Evolutionary conservation across 2,888 invertebrate genomes (phyloP).

Genomic region (Nebria salina): DNA sequence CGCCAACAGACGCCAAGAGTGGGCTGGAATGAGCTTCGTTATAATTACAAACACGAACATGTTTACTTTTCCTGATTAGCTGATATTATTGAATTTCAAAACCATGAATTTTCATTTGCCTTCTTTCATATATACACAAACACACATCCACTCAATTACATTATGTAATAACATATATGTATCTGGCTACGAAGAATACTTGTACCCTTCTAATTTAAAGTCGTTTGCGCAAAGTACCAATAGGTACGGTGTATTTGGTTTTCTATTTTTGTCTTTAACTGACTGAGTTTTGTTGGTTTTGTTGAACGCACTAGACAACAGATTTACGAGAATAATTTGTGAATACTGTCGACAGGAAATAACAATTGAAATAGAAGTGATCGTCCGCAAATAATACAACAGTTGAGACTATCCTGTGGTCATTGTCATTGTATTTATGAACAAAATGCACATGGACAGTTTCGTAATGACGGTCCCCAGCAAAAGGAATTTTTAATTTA

Average conservation of each 20-base stretch:
- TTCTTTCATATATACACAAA: slow-evolving; percentile 48
- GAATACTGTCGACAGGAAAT: background rate
- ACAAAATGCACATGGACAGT: background rate
- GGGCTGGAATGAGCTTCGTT: background rate
- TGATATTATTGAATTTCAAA: slow-evolving; percentile 56
- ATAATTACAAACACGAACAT: slow-evolving; percentile 52
- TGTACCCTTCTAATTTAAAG: slow-evolving; percentile 2
- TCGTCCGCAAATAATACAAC: too few relatives aligned
- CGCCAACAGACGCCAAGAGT: background rate
- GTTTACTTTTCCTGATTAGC: slow-evolving; percentile 60
- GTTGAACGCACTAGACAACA: too few relatives aligned
- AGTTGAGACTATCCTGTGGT: too few relatives aligned
- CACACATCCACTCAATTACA: background rate
- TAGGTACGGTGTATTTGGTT: background rate
- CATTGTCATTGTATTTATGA: too few relatives aligned
- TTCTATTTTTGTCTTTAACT: background rate
- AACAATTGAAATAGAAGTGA: background rate
- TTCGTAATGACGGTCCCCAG: slow-evolving; percentile 13
- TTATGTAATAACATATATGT: background rate
- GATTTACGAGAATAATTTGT: too few relatives aligned
- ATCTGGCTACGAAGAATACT: slow-evolving; percentile 3
- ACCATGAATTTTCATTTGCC: slow-evolving; percentile 52
- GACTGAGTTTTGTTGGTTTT: background rate
- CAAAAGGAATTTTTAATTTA: slow-evolving; percentile 44
- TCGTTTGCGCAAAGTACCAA: slow-evolving; percentile 3